A percentile compares a stretch with the other conserved stretches of the same genome.
Evolutionary conservation across 2,888 invertebrate species (phyloP).

Genomic region (Drosophila suboccidentalis): DNA sequence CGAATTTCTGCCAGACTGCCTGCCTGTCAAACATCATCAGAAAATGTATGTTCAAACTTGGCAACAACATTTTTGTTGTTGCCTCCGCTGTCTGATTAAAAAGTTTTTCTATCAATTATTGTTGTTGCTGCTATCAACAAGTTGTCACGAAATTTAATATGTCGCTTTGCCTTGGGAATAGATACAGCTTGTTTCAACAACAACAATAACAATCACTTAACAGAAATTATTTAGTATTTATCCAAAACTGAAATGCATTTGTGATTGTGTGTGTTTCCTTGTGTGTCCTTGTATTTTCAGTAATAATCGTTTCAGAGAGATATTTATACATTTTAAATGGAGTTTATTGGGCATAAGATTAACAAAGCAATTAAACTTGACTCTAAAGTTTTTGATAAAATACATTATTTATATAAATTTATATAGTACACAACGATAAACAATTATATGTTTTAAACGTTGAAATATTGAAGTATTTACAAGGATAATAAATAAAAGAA

Average conservation of each 20-base stretch:
- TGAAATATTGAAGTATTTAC: no score
- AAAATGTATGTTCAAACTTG: conserved; percentile 26
- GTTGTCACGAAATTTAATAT: conserved; percentile 19
- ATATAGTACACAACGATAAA: no score
- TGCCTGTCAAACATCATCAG: conserved; percentile 26
- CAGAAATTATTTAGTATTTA: conserved; percentile 31
- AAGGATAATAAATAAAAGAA: no score
- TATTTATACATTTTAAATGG: neutral
- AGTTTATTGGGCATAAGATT: neutral
- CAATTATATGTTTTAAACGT: no score
- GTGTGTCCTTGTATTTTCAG: neutral
- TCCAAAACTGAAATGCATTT: conserved; percentile 38
- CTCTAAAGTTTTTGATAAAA: neutral
- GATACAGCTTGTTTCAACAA: neutral
- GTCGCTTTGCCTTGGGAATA: conserved; percentile 1
- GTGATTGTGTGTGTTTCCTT: neutral
- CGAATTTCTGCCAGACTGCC: conserved; percentile 36
- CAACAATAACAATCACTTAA: conserved; percentile 42
- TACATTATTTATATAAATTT: neutral
- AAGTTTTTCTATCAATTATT: conserved; percentile 48
- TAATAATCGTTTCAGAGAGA: neutral
- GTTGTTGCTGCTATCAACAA: conserved; percentile 30
- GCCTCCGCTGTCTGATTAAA: conserved; percentile 29
- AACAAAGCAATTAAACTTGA: neutral
- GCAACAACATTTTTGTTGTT: conserved; percentile 13